Base-by-base conservation (phyloP, 2,888 invertebrate species). In the Malthinus seriepunctatus region DNA sequence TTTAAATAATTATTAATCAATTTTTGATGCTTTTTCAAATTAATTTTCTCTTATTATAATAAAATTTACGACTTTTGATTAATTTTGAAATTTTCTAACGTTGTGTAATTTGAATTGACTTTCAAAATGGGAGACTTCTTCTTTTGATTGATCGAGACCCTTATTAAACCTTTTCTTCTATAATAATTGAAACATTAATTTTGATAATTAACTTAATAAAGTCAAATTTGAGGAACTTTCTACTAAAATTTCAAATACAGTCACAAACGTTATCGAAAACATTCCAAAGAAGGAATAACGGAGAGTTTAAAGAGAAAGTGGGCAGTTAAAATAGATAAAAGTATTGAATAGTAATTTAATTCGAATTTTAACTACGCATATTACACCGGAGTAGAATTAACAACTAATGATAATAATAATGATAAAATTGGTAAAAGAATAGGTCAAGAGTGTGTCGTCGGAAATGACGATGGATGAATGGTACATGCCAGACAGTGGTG, bases 391-490 rank as follows among this genome's bases (percentile, higher is more conserved):
- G 37, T 59, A 54, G 52, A 58, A 58, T 57, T 47, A 33, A 32
- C 31, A 55, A 60, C 47, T 44, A 31, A 31, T 2, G n/a, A n/a
- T n/a, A 23, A 23, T 23, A 23, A 23, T 23, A 5, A 23, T 23
- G 23, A 5, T 23, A 23, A 23, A 23, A 23, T 23, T 23, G 23
- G 23, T 23, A 34, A 10, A 35, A 55, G 59, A 55, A 60, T 60
- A 51, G 60, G 60, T 55, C 60, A 60, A 55, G 15, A 60, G 45
- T 39, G 23, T 23, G 47, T 42, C 46, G 50, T 51, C 51, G 55
- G 51, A 55, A 51, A 48, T 53, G 51, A 53, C 53, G 53, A 59
- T 54, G 51, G 45, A 54, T 15, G 42, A 37, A 42, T 53, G 53
- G 33, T 49, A 32, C 45, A 47, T 31, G 35, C 45, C 32, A 53